Percentiles rank a stretch among this genome's conserved stretches.
phyloP scores from a whole-genome alignment of 1,140 invertebrate species.

The Diabrotica virgifera region DNA sequence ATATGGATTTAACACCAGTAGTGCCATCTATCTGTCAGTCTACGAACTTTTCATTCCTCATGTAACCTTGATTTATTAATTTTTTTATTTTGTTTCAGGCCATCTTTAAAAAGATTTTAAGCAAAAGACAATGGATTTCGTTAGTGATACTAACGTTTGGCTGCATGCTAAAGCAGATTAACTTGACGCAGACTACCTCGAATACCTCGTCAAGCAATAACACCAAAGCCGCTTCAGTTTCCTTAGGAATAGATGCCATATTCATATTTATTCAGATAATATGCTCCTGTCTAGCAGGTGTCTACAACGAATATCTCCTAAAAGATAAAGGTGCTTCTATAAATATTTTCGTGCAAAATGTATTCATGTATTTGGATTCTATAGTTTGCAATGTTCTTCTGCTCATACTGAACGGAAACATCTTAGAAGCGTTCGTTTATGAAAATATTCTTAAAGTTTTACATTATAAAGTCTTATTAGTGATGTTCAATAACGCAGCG shows the following conservation, averaged over 20 bases:
- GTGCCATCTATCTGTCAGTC: no score
- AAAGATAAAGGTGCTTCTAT: constrained; percentile 81
- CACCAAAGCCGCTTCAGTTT: constrained; percentile 51
- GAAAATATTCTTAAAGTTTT: constrained; percentile 59
- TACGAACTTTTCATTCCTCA: no score
- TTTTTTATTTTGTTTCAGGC: constrained; percentile 56
- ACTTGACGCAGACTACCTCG: constrained; percentile 52
- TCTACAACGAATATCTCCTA: constrained; percentile 94
- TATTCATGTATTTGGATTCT: constrained; percentile 95
- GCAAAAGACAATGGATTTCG: constrained; percentile 84
- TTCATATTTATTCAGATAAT: constrained; percentile 82
- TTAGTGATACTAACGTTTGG: constrained; percentile 81
- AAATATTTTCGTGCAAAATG: constrained; percentile 91
- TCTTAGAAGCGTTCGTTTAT: constrained; percentile 57
- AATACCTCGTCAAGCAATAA: constrained; percentile 37
- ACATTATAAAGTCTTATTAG: constrained; percentile 69
- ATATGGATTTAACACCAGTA: no score
- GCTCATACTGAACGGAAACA: constrained; percentile 63
- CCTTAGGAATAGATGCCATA: constrained; percentile 67
- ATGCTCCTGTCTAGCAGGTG: constrained; percentile 91
- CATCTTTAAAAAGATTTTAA: constrained; percentile 83
- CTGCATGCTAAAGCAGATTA: constrained; percentile 88
- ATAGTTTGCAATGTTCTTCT: constrained; percentile 83
- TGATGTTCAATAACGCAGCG: constrained; percentile 86
- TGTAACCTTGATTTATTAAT: no score